Evolutionary conservation across 2,888 invertebrate species (phyloP), one percentile per base, ranked within the genome.

Genomic region (Lomographa bimaculata): DNA sequence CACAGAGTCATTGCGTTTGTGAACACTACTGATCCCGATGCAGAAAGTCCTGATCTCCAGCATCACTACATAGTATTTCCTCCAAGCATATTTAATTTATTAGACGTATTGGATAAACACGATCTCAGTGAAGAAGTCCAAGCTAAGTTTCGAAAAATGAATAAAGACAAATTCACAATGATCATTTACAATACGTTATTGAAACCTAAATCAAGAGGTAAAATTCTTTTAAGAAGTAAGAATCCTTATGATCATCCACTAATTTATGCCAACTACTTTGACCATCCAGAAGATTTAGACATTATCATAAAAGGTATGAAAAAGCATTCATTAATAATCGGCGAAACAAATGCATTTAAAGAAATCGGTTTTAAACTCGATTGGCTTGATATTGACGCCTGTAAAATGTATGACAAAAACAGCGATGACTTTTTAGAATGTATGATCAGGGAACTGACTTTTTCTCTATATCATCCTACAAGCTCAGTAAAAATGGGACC

Each of bases 241-340:
- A 84, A 95, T 71, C 93, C 95, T 0, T 78, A 89, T 7, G 90
- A 92, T 0, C 91, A 93, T 58, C 96, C 97, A 0, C 71, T 92
- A 9, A 76, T 79, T 40, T 67, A 91, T 49, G 86, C 93, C 0
- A 93, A 94, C 54, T 94, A 93, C 66, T 85, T 94, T 18, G 66
- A 83, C 0, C 79, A 92, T 1, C 69, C 79, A 2, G 76, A 90
- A 27, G 94, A 94, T 57, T 53, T 91, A 5, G 54, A 80, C 10
- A 64, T 63, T 10, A 8, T 79, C 1, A 26, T 81, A 4, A 65
- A 42, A 33, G 66, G 60, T 5, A 59, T 74, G 17, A 75, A 62
- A 33, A 65, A 76, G 17, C 56, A 70, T 39, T 18, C 51, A 3
- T 24, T 71, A 5, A 68, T 54, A 41, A 45, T 82, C 6, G 68